Base-by-base conservation (phyloP, 2,888 invertebrate species). In the Pherbina coryleti region DNA sequence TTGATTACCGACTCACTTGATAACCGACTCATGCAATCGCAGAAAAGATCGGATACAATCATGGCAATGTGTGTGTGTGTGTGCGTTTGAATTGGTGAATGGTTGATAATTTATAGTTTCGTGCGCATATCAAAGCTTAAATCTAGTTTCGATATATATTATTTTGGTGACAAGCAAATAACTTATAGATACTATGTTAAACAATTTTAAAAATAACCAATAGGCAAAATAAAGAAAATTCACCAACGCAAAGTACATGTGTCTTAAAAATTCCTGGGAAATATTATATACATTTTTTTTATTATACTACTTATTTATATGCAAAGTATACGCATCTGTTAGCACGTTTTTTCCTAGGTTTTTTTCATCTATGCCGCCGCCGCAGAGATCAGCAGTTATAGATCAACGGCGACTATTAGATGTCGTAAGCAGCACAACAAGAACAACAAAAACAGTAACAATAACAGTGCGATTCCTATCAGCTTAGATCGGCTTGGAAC, bases 1-100 rank as follows among this genome's bases (percentile, higher is more conserved):
- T 78, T 72, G 79, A 78, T 76, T 79, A 74, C 57, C 77, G 44
- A 49, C 17, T 34, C 55, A 71, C 69, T 69, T 69, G 19, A 9
- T 66, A 31, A 66, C 37, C 14, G n/a, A 34, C 34, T 8, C n/a
- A n/a, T 28, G n/a, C 64, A 28, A n/a, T 64, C 64, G 64, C 14
- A 64, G 34, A 28, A 64, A 69, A 49, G n/a, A 19, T 8, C 19
- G 28, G 1, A 69, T 17, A 28, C 25, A 49, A 69, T 67, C 25
- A 37, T 9, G 14, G 25, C 3, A 51, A 11, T 69, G 22, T 69
- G n/a, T 44, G 14, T 69, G 31, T 22, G 17, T 25, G 9, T 25
- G 3, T 7, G 8, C 4, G 14, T 25, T 14, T 11, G 11, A 17
- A 3, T 37, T 11, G 8, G 49, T 49, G 22, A 22, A 22, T 70